A percentile compares a stretch with the other conserved stretches of the same genome.
Conservation (phyloP, 2,797 vertebrate species). For the Alosa sapidissima region DNA sequence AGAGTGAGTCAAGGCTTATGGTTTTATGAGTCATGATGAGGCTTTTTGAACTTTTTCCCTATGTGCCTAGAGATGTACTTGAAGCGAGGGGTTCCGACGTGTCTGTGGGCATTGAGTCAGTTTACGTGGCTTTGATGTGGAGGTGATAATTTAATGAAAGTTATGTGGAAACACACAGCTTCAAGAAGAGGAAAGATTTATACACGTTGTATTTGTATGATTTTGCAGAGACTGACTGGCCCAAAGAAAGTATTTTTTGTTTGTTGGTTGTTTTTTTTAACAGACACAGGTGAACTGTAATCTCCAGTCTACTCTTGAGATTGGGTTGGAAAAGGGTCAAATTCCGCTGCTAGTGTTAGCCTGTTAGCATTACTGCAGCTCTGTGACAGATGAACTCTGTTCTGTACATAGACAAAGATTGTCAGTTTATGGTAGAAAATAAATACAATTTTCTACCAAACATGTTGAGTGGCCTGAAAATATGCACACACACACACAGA, state of each 20-base stretch:
- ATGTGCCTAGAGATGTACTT: conserved; percentile 53
- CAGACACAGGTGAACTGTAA: not conserved
- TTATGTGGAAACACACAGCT: not conserved
- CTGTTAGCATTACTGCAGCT: not conserved
- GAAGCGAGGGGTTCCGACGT: not conserved
- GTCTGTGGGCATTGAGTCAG: not conserved
- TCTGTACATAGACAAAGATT: conserved; percentile 44
- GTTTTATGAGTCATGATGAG: not conserved
- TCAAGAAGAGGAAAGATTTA: not conserved
- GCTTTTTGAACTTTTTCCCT: conserved; percentile 15
- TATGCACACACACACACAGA: not conserved
- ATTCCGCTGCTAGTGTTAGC: not conserved
- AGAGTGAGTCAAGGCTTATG: conserved; percentile 26
- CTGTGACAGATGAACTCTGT: not conserved
- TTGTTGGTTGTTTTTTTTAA: not conserved
- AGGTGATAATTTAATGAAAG: no score
- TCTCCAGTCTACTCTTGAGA: not conserved
- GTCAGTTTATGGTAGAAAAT: conserved; percentile 39
- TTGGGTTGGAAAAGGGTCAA: not conserved
- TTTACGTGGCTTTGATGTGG: not conserved
- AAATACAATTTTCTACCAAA: conserved; percentile 34
- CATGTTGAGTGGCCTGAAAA: not conserved
- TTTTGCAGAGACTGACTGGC: not conserved
- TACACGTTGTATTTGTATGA: not conserved
- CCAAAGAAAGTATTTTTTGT: not conserved